Conservation (phyloP, 2,113 vertebrate species). For the Hippocampus mohnikei region DNA sequence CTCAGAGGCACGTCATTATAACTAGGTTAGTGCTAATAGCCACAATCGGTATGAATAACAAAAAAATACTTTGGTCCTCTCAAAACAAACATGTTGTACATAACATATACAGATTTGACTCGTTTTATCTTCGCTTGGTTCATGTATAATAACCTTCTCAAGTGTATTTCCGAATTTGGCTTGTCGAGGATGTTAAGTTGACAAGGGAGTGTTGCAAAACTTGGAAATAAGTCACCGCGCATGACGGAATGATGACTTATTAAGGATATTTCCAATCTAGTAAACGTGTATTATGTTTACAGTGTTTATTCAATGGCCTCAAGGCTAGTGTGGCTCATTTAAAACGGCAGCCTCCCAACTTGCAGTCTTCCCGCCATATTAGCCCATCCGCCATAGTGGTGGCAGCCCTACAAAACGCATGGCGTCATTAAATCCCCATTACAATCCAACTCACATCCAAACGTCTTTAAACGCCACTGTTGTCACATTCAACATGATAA, state of each 20-base stretch:
- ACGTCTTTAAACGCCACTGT: fast-evolving
- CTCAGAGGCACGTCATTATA: slow-evolving; percentile 10
- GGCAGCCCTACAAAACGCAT: slow-evolving; percentile 27
- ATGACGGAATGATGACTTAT: neutral
- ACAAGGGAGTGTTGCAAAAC: neutral
- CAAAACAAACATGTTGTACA: neutral
- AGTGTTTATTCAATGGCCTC: neutral
- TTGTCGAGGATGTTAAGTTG: neutral
- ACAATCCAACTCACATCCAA: neutral
- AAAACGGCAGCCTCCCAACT: slow-evolving; percentile 40
- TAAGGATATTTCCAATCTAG: neutral
- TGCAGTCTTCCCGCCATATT: slow-evolving; percentile 71
- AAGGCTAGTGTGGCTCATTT: neutral
- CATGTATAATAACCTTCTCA: neutral
- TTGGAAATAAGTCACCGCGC: neutral
- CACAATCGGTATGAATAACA: slow-evolving; percentile 53
- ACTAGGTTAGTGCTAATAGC: slow-evolving; percentile 24
- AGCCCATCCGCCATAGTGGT: slow-evolving; percentile 22
- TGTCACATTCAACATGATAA: neutral
- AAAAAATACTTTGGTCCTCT: slow-evolving; percentile 28
- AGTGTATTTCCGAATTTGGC: neutral
- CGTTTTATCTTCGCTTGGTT: neutral
- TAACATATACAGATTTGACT: neutral
- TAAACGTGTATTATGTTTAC: neutral
- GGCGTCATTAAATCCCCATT: neutral